A percentile compares a stretch with the other conserved stretches of the same genome.
Conservation (phyloP, 2,888 invertebrate species). For the Trachelus tabidus region DNA sequence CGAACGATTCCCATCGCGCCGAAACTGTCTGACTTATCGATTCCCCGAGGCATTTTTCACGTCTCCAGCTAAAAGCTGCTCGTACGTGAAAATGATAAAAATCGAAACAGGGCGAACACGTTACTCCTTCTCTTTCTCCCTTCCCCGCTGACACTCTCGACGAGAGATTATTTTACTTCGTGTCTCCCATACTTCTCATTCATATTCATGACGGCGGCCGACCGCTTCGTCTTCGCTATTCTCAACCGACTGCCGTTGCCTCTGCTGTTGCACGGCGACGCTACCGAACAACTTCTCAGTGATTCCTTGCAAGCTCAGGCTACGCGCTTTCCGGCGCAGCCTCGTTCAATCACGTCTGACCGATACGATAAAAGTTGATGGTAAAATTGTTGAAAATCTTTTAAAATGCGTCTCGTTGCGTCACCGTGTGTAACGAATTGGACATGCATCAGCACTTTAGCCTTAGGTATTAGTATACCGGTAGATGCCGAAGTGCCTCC, state of each 20-base stretch:
- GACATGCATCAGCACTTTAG: background rate
- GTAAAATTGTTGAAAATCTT: background rate
- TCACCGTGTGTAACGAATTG: background rate
- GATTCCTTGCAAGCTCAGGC: background rate
- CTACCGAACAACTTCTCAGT: background rate
- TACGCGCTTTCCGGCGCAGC: background rate
- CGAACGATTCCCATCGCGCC: too few species aligned
- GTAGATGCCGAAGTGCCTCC: background rate
- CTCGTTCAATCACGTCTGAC: background rate
- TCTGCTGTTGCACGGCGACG: background rate
- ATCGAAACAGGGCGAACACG: background rate
- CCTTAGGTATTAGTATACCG: background rate
- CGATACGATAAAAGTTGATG: background rate
- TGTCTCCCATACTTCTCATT: slow-evolving; percentile 48
- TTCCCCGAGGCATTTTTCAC: too few species aligned
- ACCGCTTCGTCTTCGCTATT: slow-evolving; percentile 46
- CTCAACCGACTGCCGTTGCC: background rate
- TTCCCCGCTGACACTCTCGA: background rate
- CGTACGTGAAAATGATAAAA: background rate
- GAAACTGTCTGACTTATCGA: too few species aligned
- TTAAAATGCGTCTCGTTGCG: background rate
- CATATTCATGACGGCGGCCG: slow-evolving; percentile 53
- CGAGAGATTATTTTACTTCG: slow-evolving; percentile 51
- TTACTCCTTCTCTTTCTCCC: background rate
- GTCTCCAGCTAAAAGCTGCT: background rate